Evolutionary conservation across 2,113 vertebrate species (phyloP), one percentile per base, ranked within the genome.

Genomic region (Sander vitreus): DNA sequence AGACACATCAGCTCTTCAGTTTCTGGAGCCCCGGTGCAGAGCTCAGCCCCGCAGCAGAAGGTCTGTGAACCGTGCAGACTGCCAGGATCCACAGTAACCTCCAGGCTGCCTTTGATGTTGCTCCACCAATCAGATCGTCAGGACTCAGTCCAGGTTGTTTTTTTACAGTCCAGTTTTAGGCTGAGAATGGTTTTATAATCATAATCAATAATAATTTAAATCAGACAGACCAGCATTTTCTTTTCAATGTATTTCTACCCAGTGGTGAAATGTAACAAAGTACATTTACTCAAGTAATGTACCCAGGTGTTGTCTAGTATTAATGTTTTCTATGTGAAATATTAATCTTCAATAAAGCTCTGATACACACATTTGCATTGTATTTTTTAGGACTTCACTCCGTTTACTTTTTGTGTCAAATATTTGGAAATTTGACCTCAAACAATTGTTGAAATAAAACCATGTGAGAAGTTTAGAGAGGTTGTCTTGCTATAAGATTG

Each of bases 21-120:
- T 58, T 63, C n/a, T n/a, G n/a, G n/a, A 25, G 25, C 25, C 25
- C 25, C 39, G 27, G 33, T 33, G 33, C 10, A n/a, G n/a, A n/a
- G n/a, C n/a, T n/a, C n/a, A 25, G 25, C 25, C 25, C 25, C 39
- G 27, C 10, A n/a, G n/a, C n/a, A n/a, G 58, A 10, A 16, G 58
- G 33, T 33, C 58, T 78, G 65, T 54, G 80, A 81, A 77, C 67
- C 47, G 76, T 65, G 68, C 66, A 51, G 5, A 3, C 79, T 68
- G 73, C 76, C 87, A 69, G 72, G 48, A 58, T 45, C 54, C 74
- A 62, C 72, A 76, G 12, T 54, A 48, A 72, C 86, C 89, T 75
- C 25, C 30, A 65, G 78, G 83, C 78, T 7, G 47, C 64, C 79
- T 85, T 78, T 85, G 14, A 83, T 84, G 79, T 67, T 0, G 66